Base-by-base conservation (phyloP, 2,113 vertebrate species). In the Crotalus tigris region DNA sequence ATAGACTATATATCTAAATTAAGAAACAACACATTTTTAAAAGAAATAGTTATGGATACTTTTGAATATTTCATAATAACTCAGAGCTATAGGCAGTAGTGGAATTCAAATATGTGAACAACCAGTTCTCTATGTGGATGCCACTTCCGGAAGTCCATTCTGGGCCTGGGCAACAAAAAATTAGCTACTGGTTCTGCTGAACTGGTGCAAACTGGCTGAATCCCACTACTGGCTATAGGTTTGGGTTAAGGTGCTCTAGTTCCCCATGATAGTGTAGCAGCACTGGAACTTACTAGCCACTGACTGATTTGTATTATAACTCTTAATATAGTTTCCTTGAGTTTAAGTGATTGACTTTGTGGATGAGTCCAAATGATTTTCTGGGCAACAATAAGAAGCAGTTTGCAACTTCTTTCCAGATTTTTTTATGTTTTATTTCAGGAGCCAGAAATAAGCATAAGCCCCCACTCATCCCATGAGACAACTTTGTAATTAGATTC, bases 401-500 rank as follows among this genome's bases (percentile, higher is more conserved):
- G 15, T 81, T 81, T 81, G 6, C 17, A 81, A 44, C 33, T 44
- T 19, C 17, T 81, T 44, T 81, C 75, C 39, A 33, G 75, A 81
- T 81, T 81, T 21, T 24, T 3, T 13, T 23, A 46, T 55, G 33
- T 26, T 94, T 91, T 90, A 24, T 89, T 88, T 92, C 49, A 92
- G 93, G 93, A 91, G 86, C 69, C 51, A 92, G 29, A 93, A 49
- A 19, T 90, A 85, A 61, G 33, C 44, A 26, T 86, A 64, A 87
- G 46, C 19, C 85, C 57, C 12, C n/a, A 55, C 88, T 94, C 53
- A 87, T 87, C 59, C 69, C 89, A 87, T 94, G 91, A 91, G 81
- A 75, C 39, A 95, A 94, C 24, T 29, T 69, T 92, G 92, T 89
- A 91, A 58, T 75, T 93, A 11, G 46, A 54, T n/a, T 26, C 21